Evolutionary conservation across 2,888 invertebrate species (phyloP).

Genomic region (Lithophane socia): DNA sequence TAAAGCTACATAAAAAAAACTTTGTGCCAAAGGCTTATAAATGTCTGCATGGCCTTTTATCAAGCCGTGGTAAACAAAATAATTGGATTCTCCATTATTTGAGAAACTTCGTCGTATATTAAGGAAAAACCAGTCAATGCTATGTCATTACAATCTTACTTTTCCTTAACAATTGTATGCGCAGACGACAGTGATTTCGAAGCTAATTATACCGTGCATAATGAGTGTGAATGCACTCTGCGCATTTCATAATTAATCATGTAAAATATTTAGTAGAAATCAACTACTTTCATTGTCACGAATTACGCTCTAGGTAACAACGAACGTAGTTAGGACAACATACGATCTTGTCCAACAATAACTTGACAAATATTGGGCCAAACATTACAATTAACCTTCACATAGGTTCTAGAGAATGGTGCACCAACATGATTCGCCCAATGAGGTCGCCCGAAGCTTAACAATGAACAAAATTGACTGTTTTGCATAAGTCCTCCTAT

Average conservation of each 20-base stretch:
- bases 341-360: background rate
- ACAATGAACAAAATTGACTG: slow-evolving; percentile 55
- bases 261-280: slow-evolving; percentile 27
- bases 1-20: background rate
- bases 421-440: slow-evolving; percentile 20
- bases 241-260: background rate
- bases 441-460: slow-evolving; percentile 47
- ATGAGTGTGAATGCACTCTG: slow-evolving; percentile 21
- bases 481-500: slow-evolving; percentile 50
- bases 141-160: slow-evolving; percentile 37
- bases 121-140: slow-evolving; percentile 29
- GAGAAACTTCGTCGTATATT: background rate
- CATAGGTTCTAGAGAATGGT: slow-evolving; percentile 24
- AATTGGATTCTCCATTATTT: background rate
- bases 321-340: background rate
- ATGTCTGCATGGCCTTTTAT: background rate
- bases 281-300: slow-evolving; percentile 19
- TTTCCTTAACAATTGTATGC: slow-evolving; percentile 36
- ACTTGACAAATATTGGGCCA: slow-evolving; percentile 20
- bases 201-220: slow-evolving; percentile 27
- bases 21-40: background rate
- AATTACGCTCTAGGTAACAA: background rate
- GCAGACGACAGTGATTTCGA: slow-evolving; percentile 24
- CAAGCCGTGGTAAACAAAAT: background rate
- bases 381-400: slow-evolving; percentile 40